A percentile compares a stretch with the other conserved stretches of the same genome.
These are phyloP conservation scores for Rhagophthalmus giganteus DNA, from an alignment of 2,888 invertebrate genomes.

Conservation along the genomic window DNA sequence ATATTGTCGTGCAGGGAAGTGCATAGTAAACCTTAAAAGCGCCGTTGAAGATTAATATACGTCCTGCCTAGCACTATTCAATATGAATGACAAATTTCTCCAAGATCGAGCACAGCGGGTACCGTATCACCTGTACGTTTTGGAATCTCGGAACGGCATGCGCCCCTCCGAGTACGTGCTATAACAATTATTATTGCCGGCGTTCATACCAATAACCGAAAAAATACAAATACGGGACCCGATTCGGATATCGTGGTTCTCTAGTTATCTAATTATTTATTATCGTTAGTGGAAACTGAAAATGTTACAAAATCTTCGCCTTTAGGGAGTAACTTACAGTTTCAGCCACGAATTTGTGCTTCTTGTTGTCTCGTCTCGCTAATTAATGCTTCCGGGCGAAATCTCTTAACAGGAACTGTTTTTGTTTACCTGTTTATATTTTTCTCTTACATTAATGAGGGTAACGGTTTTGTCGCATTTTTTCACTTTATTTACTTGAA, in stretches of 20 bases:
- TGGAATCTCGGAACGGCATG: slow-evolving; percentile 22
- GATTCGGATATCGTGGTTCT: too few relatives aligned
- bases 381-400: slow-evolving; percentile 20
- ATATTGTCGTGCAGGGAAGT: slow-evolving; percentile 1
- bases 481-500: too few relatives aligned
- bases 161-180: slow-evolving; percentile 14
- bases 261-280: too few relatives aligned
- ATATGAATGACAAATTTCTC: slow-evolving; percentile 42
- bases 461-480: neutral
- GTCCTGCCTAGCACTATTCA: slow-evolving; percentile 39
- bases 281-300: neutral
- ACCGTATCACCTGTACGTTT: slow-evolving; percentile 37
- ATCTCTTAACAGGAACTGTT: slow-evolving; percentile 8
- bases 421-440: slow-evolving; percentile 12
- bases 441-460: slow-evolving; percentile 16
- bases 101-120: slow-evolving; percentile 43
- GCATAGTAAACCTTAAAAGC: slow-evolving; percentile 10
- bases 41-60: slow-evolving; percentile 40
- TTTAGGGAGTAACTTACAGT: neutral
- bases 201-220: slow-evolving; percentile 25
- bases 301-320: slow-evolving; percentile 3
- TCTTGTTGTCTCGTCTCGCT: slow-evolving; percentile 12
- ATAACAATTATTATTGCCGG: slow-evolving; percentile 16
- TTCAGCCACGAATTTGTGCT: slow-evolving; percentile 11
- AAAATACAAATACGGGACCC: too few relatives aligned